Evolutionary conservation across 2,797 vertebrate genomes (phyloP).

Genomic region (Acestrorhynchus altus): DNA sequence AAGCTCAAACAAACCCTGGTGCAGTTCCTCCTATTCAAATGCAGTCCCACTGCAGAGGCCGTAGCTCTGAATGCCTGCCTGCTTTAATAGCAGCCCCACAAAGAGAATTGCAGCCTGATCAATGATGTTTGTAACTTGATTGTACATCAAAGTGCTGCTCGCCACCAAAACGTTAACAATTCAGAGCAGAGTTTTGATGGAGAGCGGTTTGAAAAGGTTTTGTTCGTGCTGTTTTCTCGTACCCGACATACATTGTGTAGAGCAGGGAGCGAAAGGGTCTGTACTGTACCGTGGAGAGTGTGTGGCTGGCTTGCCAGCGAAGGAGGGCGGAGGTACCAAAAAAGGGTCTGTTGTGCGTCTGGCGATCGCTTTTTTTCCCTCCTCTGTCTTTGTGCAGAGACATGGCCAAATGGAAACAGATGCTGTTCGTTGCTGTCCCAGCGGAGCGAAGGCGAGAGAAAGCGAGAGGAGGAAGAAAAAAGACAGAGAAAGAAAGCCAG

Average conservation of each 20-base stretch:
- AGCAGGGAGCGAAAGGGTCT: constrained; percentile 11
- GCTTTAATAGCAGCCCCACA: constrained; percentile 29
- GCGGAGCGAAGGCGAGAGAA: constrained; percentile 57
- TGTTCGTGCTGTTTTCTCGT: not conserved
- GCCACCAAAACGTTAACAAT: constrained; percentile 32
- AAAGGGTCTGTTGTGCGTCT: constrained; percentile 64
- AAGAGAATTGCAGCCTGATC: constrained; percentile 32
- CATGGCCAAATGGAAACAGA: constrained; percentile 79
- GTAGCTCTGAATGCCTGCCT: constrained; percentile 8
- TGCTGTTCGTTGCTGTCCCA: constrained; percentile 69
- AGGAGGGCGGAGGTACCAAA: constrained; percentile 62
- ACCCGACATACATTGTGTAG: not conserved
- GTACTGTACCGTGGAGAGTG: constrained; percentile 44
- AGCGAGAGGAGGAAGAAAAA: constrained; percentile 30
- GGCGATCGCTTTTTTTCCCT: constrained; percentile 46
- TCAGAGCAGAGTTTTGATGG: not conserved
- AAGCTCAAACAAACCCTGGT: constrained; percentile 37
- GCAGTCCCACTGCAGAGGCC: not conserved
- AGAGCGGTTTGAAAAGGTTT: constrained; percentile 1
- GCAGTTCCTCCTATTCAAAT: constrained; percentile 30
- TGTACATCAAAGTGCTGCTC: constrained; percentile 29
- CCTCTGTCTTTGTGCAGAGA: constrained; percentile 57
- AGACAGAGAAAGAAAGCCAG: constrained; percentile 13
- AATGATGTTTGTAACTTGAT: constrained; percentile 34
- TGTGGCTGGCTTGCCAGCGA: constrained; percentile 33